Conservation (phyloP, 2,113 vertebrate species). For the Dicerorhinus sumatrensis region DNA sequence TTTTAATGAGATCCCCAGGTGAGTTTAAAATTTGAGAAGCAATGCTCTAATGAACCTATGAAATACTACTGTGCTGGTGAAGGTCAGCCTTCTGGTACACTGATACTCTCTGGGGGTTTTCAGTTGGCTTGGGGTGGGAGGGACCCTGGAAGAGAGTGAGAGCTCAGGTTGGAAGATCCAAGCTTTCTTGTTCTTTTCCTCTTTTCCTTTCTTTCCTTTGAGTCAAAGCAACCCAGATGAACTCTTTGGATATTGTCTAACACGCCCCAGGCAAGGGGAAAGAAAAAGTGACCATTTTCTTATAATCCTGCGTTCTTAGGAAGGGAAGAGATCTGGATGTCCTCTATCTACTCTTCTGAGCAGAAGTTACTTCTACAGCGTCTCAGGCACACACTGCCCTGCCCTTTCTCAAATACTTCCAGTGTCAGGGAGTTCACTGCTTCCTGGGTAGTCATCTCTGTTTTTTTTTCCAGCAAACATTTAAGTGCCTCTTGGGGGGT, state of each 20-base stretch:
- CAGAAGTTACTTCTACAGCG: background rate
- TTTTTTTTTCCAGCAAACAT: background rate
- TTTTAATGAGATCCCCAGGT: background rate
- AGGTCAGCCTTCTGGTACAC: background rate
- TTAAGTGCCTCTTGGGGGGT: background rate
- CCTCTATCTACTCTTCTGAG: background rate
- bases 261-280: background rate
- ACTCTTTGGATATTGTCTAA: background rate
- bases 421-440: background rate
- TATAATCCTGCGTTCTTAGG: background rate
- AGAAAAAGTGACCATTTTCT: background rate
- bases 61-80: background rate
- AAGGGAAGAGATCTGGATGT: background rate
- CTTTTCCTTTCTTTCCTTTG: background rate
- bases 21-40: background rate
- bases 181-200: background rate
- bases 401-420: background rate
- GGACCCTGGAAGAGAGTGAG: background rate
- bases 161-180: background rate
- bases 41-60: background rate
- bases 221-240: background rate
- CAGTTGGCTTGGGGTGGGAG: background rate
- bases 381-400: background rate
- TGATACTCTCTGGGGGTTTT: background rate
- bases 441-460: background rate